These are phyloP conservation scores for Eretmochelys imbricata DNA, from an alignment of 2,113 vertebrate species.

Conservation along the genomic window DNA sequence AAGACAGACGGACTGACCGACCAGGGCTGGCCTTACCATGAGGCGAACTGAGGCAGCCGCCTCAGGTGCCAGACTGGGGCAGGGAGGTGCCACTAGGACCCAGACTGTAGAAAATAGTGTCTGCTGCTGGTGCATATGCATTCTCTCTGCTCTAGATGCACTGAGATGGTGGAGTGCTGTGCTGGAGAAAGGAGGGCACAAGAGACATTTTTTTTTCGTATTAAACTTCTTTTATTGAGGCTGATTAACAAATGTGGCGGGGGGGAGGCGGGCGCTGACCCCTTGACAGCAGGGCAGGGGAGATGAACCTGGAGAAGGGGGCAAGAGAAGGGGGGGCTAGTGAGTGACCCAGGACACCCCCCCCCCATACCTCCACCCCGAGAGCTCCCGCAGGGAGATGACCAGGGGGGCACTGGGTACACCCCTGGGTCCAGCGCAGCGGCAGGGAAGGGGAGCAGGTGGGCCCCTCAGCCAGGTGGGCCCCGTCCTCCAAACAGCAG, in stretches of 20 bases:
- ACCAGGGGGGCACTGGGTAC: no score
- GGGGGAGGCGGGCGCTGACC: neutral
- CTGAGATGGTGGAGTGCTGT: no score
- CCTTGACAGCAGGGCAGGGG: neutral
- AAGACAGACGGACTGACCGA: no score
- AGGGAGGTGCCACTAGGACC: no score
- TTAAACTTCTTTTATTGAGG: conserved; percentile 36
- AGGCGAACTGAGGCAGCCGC: no score
- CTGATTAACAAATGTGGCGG: conserved; percentile 19
- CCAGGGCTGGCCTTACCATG: no score
- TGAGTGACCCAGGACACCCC: neutral
- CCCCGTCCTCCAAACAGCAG: neutral
- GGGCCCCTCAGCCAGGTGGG: neutral
- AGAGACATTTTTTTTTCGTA: neutral
- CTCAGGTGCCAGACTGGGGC: no score
- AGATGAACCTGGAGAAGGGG: neutral
- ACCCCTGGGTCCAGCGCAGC: no score
- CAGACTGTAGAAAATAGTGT: no score
- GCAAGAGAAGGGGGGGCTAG: neutral
- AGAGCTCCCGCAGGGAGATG: neutral
- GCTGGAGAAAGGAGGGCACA: no score
- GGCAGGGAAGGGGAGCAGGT: neutral
- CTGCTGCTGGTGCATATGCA: no score
- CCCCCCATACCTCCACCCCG: neutral
- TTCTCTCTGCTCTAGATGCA: no score